Conservation (phyloP, 2,888 invertebrate genomes). For the Anorthoa munda region DNA sequence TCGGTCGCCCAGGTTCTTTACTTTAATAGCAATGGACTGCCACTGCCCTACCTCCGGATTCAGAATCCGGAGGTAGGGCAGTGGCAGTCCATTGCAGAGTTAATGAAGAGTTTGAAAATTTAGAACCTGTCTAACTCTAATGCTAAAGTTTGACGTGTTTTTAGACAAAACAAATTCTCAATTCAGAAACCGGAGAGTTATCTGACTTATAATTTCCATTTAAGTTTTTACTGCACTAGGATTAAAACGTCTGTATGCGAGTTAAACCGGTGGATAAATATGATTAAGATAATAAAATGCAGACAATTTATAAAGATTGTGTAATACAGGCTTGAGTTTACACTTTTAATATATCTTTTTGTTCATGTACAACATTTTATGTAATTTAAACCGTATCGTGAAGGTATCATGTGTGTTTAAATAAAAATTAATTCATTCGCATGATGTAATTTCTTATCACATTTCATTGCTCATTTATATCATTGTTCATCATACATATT, state of each 20-base stretch:
- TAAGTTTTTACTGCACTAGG: neutral
- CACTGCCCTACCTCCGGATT: too few relatives aligned
- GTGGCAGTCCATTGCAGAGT: too few relatives aligned
- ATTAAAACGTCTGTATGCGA: constrained; percentile 15
- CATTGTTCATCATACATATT: constrained; percentile 13
- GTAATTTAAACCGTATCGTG: neutral
- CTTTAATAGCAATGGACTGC: too few relatives aligned
- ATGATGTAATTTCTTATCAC: constrained; percentile 19
- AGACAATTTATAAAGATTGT: constrained; percentile 18
- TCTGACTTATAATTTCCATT: neutral
- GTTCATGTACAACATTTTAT: neutral
- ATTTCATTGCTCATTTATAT: neutral
- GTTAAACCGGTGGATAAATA: constrained; percentile 29
- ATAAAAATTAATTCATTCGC: neutral
- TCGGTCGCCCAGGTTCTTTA: too few relatives aligned
- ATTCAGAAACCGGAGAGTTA: too few relatives aligned
- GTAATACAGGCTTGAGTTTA: constrained; percentile 4
- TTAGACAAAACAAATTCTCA: too few relatives aligned
- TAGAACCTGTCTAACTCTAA: too few relatives aligned
- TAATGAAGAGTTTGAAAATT: too few relatives aligned
- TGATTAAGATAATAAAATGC: constrained; percentile 40
- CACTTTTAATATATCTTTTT: constrained; percentile 6
- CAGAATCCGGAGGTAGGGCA: too few relatives aligned
- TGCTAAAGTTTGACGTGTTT: too few relatives aligned
- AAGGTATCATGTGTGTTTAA: constrained; percentile 3